Percentiles rank a stretch among this genome's conserved stretches.
phyloP scores from a whole-genome alignment of 92 coral and sea anemone genomes.

The Paramuricea clavata region DNA sequence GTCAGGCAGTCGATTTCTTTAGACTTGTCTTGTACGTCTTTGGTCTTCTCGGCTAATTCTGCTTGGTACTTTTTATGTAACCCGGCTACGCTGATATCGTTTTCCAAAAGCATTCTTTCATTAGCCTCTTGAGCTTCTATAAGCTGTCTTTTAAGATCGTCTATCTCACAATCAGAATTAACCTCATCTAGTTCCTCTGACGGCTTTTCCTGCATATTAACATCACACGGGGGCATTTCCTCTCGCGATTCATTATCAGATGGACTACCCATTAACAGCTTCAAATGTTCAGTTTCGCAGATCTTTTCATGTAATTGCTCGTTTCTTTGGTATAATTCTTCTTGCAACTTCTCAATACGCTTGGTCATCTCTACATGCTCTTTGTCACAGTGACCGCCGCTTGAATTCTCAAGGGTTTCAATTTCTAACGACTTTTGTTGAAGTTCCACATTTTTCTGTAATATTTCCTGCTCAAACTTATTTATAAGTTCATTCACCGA shows the following conservation, averaged over 20 bases:
- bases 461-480: neutral
- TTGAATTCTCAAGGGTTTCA: neutral
- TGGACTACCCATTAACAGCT: neutral
- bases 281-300: neutral
- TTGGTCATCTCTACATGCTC: neutral
- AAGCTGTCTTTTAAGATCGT: neutral
- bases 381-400: no score
- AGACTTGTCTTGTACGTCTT: neutral
- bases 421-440: neutral
- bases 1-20: neutral
- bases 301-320: neutral
- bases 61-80: neutral
- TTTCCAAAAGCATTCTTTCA: neutral
- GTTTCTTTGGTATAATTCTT: neutral
- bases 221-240: neutral
- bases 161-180: neutral
- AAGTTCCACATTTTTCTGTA: neutral
- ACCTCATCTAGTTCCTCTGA: neutral
- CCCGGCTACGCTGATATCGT: neutral
- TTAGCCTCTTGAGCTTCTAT: neutral
- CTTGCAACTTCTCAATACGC: neutral
- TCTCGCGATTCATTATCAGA: neutral
- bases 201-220: neutral
- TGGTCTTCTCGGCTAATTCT: neutral
- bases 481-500: neutral